Evolutionary conservation across 2,797 vertebrate species (phyloP).

Genomic region (Acropternis orthonyx): DNA sequence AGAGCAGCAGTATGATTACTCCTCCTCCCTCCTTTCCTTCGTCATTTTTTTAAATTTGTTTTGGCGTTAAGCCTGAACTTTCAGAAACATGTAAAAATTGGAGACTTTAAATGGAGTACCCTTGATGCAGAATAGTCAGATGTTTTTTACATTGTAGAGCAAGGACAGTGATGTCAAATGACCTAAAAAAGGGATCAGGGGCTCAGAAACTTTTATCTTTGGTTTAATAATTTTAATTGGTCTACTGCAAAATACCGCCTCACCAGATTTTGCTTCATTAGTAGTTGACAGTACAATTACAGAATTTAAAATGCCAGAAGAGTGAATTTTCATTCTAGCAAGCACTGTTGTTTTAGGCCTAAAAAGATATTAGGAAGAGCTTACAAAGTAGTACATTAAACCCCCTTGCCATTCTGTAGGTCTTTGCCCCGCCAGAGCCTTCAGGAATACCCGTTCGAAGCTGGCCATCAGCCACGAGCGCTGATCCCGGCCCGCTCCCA

Average conservation of each 20-base stretch:
- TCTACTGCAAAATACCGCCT: neutral
- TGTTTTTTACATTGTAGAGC: neutral
- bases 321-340: neutral
- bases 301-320: neutral
- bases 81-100: rapidly evolving
- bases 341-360: neutral
- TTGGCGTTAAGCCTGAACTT: neutral
- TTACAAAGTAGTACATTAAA: neutral
- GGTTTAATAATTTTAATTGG: neutral
- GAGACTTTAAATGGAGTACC: neutral
- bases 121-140: neutral
- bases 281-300: neutral
- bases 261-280: neutral
- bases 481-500: rapidly evolving
- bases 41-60: neutral
- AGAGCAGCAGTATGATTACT: neutral
- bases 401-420: rapidly evolving
- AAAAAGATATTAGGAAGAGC: neutral
- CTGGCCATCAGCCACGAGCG: rapidly evolving
- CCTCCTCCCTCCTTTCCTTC: neutral
- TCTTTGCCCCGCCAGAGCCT: neutral
- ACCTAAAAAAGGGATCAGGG: neutral
- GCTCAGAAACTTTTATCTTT: neutral
- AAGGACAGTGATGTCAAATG: neutral
- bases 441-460: rapidly evolving